Conservation (phyloP, 2,797 vertebrate genomes). For the Gallinago nigripennis region DNA sequence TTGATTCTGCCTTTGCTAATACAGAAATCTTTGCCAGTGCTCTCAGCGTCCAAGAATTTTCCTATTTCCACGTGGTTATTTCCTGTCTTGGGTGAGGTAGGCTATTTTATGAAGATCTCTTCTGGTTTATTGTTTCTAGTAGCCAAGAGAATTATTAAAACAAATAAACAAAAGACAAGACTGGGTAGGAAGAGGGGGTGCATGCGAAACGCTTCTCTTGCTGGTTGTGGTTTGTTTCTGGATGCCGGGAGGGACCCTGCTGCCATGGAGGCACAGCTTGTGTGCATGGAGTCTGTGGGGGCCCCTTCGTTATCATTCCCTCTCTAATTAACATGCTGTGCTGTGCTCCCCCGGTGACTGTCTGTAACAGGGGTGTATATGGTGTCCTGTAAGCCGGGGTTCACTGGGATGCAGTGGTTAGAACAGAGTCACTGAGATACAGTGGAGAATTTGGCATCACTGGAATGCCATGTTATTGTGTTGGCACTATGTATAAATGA, state of each 20-base stretch:
- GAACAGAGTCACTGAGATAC: neutral
- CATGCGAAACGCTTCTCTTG: neutral
- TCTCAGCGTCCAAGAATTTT: neutral
- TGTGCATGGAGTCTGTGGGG: neutral
- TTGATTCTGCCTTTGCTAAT: neutral
- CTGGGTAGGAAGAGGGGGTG: neutral
- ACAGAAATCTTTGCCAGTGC: neutral
- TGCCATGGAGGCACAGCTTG: neutral
- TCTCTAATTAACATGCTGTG: neutral
- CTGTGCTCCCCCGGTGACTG: rapidly evolving
- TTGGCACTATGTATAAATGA: neutral
- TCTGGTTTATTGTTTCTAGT: neutral
- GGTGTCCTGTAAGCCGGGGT: neutral
- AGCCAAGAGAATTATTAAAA: neutral
- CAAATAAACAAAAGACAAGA: neutral
- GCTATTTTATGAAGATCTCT: neutral
- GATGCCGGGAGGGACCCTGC: neutral
- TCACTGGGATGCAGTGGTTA: neutral
- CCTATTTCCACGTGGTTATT: neutral
- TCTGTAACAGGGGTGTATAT: rapidly evolving
- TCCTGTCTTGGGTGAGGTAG: neutral
- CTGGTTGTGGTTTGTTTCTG: neutral
- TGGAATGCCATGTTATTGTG: neutral
- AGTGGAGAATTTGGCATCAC: neutral
- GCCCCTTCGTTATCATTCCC: neutral